Base-by-base conservation (phyloP, 2,113 vertebrate species). In the Pseudopipra pipra region DNA sequence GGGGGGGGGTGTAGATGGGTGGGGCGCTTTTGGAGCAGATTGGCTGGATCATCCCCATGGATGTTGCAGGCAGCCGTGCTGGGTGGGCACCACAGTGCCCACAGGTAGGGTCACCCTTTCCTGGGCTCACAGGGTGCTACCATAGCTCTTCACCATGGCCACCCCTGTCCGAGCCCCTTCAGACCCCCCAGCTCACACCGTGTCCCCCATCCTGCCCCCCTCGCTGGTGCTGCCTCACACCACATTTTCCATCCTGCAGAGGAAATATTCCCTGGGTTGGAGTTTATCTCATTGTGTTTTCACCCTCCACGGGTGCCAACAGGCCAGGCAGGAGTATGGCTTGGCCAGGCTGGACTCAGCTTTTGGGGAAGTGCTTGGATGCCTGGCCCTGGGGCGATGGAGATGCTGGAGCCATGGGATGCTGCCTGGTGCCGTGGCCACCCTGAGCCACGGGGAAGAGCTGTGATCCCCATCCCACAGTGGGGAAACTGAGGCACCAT, bases 361-460 rank as follows among this genome's bases (percentile, higher is more conserved):
- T 73, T 9, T 79, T 0, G 0, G 73, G 67, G 41, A 33, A 62
- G 15, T 2, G 11, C 70, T 74, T 0, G 0, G 39, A 6, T 31
- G 28, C 9, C 2, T 2, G 0, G 17, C 12, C 30, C 85, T 2
- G 3, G 55, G 52, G 23, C 3, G 6, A 20, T 6, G 7, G 58
- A 22, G 44, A 5, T 44, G 14, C 27, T 1, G 1, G 43, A 82
- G 43, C 30, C 4, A 1, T 1, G 5, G 77, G 49, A 21, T 66
- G 33, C 35, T 19, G 6, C 37, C 31, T 12, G 33, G 17, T n/a
- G 55, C 51, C n/a, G 5, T 1, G 1, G 58, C 49, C 70, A 21
- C 56, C 46, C 21, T 1, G 11, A 58, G 66, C 54, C 43, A 3
- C 2, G 0, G 18, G 27, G 33, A 47, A 56, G 4, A 28, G 61